A percentile compares a stretch with the other conserved stretches of the same genome.
Evolutionary conservation across 2,113 vertebrate genomes (phyloP).

Genomic region (Eubucco bourcierii): DNA sequence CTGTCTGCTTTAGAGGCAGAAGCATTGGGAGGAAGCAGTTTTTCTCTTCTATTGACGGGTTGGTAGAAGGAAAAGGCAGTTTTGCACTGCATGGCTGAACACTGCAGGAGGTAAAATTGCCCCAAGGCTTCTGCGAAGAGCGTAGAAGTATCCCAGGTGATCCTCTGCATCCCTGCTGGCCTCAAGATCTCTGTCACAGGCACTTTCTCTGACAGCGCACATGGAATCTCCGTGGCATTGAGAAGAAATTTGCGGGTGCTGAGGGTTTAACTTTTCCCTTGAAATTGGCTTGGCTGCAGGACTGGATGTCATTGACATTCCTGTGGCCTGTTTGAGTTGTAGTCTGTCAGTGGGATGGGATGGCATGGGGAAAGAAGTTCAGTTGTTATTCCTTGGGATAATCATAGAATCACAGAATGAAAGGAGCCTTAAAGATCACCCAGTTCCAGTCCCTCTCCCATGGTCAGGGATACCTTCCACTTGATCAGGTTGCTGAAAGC

Average conservation of each 20-base stretch:
- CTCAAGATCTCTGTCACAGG: neutral
- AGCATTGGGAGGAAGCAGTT: rapidly evolving
- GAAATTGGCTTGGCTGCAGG: neutral
- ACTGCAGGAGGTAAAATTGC: neutral
- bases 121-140: neutral
- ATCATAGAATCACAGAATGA: too few species aligned
- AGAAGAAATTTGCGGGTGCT: neutral
- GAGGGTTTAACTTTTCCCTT: neutral
- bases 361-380: too few species aligned
- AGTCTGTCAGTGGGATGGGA: neutral
- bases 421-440: too few species aligned
- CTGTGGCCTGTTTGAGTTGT: neutral
- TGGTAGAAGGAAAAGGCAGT: neutral
- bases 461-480: too few species aligned
- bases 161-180: neutral
- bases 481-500: too few species aligned
- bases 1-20: neutral
- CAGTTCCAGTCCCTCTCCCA: too few species aligned
- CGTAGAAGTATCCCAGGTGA: neutral
- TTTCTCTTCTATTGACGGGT: rapidly evolving
- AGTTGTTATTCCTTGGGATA: neutral
- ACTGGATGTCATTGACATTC: rapidly evolving
- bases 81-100: rapidly evolving
- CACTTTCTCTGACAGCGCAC: rapidly evolving
- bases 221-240: neutral